Evolutionary conservation across 2,113 vertebrate species (phyloP).

Genomic region (Pseudorhombus dupliciocellatus): DNA sequence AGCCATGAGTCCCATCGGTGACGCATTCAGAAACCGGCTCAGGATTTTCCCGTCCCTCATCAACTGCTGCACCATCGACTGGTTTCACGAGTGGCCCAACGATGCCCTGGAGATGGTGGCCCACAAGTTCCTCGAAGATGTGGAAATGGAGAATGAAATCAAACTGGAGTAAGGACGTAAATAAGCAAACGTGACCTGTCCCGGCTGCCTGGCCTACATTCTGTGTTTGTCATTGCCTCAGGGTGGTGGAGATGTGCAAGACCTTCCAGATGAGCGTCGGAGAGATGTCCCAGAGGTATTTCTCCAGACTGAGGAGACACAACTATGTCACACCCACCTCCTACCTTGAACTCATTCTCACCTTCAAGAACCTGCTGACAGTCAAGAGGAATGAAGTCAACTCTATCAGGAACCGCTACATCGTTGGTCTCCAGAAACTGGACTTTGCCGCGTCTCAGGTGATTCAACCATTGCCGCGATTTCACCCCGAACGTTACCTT

Average conservation of each 20-base stretch:
- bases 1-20: constrained; percentile 96
- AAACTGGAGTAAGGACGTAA: constrained; percentile 81
- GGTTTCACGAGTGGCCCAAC: constrained; percentile 93
- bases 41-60: constrained; percentile 95
- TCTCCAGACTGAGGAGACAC: constrained; percentile 82
- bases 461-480: constrained; percentile 4
- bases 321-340: constrained; percentile 96
- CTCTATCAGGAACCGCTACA: constrained; percentile 85
- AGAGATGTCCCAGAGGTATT: constrained; percentile 84
- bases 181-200: neutral
- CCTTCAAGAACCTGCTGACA: constrained; percentile 88
- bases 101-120: constrained; percentile 96
- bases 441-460: constrained; percentile 92
- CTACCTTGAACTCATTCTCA: constrained; percentile 92
- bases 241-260: constrained; percentile 92
- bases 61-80: constrained; percentile 96
- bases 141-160: constrained; percentile 85
- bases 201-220: neutral
- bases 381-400: constrained; percentile 88
- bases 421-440: constrained; percentile 89
- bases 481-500: neutral
- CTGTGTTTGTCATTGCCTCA: constrained; percentile 54
- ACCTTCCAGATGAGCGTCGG: constrained; percentile 89
- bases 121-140: constrained; percentile 90
- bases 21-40: constrained; percentile 91